Evolutionary conservation across 2,113 vertebrate genomes (phyloP).

Genomic region (Etheostoma spectabile): DNA sequence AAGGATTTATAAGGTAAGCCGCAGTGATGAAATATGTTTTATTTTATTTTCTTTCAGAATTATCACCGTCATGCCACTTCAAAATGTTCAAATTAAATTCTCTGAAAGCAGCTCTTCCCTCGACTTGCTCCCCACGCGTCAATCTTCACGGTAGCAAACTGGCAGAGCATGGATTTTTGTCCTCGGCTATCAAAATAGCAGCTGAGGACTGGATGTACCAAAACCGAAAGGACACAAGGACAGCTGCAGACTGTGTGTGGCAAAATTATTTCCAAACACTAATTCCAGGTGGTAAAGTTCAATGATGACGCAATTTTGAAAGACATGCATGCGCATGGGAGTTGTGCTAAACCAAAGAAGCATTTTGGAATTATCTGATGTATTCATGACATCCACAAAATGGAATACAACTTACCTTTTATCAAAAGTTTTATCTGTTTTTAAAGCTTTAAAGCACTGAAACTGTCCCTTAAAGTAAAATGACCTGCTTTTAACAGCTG

Average conservation of each 20-base stretch:
- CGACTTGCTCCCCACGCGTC: background rate
- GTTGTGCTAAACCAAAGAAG: background rate
- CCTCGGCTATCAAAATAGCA: slow-evolving; percentile 44
- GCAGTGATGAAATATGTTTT: background rate
- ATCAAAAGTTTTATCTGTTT: no score
- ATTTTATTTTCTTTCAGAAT: background rate
- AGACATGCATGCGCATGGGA: background rate
- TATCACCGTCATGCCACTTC: background rate
- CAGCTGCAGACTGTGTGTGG: slow-evolving; percentile 1
- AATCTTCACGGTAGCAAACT: slow-evolving; percentile 9
- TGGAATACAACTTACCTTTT: no score
- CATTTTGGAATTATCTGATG: background rate
- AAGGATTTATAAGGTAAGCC: background rate
- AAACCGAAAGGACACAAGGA: slow-evolving; percentile 44
- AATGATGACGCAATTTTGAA: background rate
- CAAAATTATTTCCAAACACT: slow-evolving; percentile 6
- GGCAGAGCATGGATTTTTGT: slow-evolving; percentile 7
- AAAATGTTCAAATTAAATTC: slow-evolving; percentile 5
- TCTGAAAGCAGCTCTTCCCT: background rate
- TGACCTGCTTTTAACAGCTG: no score
- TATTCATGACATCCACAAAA: no score
- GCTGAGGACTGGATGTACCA: slow-evolving; percentile 40
- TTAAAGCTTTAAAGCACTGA: no score
- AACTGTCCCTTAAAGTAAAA: no score
- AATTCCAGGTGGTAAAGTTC: slow-evolving; percentile 23